Evolutionary conservation across 2,888 invertebrate species (phyloP), one percentile per base, ranked within the genome.

Genomic region (Cataglyphis livida): DNA sequence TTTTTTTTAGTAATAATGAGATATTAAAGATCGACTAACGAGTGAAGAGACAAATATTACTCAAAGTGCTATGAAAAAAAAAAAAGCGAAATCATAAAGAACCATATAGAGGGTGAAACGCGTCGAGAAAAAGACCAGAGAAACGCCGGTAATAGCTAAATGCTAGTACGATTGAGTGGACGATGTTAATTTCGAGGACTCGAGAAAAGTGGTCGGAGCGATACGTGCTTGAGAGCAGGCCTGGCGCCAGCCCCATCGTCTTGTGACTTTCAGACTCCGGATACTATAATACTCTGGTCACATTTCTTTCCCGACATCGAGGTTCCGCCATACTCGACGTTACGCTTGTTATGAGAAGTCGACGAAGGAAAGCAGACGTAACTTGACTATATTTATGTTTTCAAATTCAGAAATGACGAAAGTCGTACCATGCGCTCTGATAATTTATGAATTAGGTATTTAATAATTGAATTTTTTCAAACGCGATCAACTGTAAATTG

Each of bases 181-280:
- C 85, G 88, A 83, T 87, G 88, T 89, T 91, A 88, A 91, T 92
- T 90, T 91, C 87, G 87, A 91, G 87, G 68, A 86, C 84, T 79
- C 81, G 83, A 81, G 86, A 81, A 87, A 89, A 90, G 88, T 88
- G 88, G 87, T 87, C 82, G 85, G 68, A 76, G 84, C 83, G 85
- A 82, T 90, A 91, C 91, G 91, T 91, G 92, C 91, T 91, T 86
- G 91, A 91, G 91, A 86, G 89, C 68, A 84, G 76, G 84, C 84
- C 84, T 83, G 83, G 84, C 86, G 85, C 85, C 74, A 81, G 83
- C 68, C 85, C 84, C 71, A 78, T 70, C 66, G 85, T 87, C 88
- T 89, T 89, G 88, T 89, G 88, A 86, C 87, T 87, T 87, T 85
- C 83, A 86, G 89, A 73, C 83, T 81, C 75, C 81, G 81, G 78